These are phyloP conservation scores for Nasonia longicornis DNA, from an alignment of 1,140 invertebrate species.

Conservation along the genomic window DNA sequence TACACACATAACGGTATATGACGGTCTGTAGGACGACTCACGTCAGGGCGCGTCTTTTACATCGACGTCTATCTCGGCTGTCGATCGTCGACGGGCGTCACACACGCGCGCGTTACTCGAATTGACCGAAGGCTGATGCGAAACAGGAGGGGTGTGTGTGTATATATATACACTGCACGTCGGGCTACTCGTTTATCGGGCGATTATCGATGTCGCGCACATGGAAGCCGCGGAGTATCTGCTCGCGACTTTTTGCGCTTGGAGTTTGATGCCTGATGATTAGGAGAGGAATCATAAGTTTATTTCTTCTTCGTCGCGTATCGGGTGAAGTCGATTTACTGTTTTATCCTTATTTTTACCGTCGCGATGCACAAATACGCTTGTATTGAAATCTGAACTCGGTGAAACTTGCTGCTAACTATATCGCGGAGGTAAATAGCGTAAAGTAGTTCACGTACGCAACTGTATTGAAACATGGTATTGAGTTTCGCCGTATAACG, in stretches of 20 bases:
- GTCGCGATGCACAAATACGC: not conserved
- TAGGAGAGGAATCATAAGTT: not conserved
- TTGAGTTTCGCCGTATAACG: not conserved
- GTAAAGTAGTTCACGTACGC: not conserved
- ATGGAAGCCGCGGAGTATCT: not conserved
- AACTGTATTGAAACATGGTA: not conserved
- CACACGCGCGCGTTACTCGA: not conserved
- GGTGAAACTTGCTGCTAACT: too few relatives aligned
- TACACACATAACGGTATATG: not conserved
- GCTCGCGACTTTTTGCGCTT: not conserved
- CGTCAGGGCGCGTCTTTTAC: constrained; percentile 1
- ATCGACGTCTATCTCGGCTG: not conserved
- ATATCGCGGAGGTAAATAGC: not conserved
- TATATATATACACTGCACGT: not conserved
- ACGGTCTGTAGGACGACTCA: not conserved
- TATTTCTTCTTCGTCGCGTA: too few relatives aligned
- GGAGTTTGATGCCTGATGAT: not conserved
- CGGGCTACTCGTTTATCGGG: constrained; percentile 10
- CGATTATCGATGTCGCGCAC: not conserved
- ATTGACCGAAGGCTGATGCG: not conserved
- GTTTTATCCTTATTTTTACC: too few relatives aligned
- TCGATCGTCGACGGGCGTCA: not conserved
- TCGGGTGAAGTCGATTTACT: too few relatives aligned
- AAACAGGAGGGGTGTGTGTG: not conserved
- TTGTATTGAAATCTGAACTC: not conserved